phyloP scores from a whole-genome alignment of 2,113 vertebrate species.

The Axis porcinus region DNA sequence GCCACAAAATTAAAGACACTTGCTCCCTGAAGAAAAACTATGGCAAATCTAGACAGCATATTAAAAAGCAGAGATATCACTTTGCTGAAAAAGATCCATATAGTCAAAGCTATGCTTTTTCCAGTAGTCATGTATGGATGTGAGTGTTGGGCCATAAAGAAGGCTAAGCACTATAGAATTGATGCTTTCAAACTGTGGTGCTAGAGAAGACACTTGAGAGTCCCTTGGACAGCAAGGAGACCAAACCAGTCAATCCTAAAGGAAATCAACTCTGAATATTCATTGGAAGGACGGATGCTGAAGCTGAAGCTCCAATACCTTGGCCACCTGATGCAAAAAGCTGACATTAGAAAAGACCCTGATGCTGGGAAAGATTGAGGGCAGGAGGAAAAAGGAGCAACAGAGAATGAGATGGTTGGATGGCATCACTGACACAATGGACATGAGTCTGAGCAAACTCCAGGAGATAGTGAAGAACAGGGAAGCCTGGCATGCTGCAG shows the following conservation, averaged over 20 bases:
- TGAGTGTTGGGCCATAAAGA: neutral
- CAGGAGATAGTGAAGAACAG: neutral
- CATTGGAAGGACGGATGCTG: neutral
- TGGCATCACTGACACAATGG: neutral
- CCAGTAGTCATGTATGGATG: neutral
- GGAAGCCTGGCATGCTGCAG: neutral
- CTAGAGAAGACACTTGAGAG: neutral
- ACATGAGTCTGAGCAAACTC: neutral
- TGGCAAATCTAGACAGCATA: neutral
- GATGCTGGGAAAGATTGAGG: neutral
- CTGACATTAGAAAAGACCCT: neutral
- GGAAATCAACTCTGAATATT: neutral
- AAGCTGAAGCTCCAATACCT: neutral
- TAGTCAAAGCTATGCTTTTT: neutral
- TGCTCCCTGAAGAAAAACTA: neutral
- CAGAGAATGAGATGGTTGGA: neutral
- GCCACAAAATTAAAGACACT: neutral
- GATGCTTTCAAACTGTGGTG: neutral
- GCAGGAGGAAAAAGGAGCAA: neutral
- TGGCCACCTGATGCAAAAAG: neutral
- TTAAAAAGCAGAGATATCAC: neutral
- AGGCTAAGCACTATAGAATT: neutral
- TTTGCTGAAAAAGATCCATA: neutral
- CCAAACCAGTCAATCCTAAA: neutral
- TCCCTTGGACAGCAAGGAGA: neutral